Base-by-base conservation (phyloP, 2,888 invertebrate genomes). In the Alloplasta piceator region DNA sequence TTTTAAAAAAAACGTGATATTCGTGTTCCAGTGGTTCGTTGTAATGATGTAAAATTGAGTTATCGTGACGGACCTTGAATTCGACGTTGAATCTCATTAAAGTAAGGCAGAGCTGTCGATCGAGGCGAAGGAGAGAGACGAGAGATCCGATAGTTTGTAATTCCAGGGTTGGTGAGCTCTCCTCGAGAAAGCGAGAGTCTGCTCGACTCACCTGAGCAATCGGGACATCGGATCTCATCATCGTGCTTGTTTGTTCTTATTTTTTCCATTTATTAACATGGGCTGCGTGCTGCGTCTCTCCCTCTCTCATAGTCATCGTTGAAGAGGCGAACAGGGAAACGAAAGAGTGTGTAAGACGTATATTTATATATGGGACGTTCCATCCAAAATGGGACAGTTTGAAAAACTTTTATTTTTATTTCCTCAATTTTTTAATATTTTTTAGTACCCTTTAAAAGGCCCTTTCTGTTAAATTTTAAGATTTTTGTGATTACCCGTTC, bases 181-280 rank as follows among this genome's bases (percentile, higher is more conserved):
- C 80, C 7, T 46, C 61, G 80, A 64, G 76, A 61, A 72, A 76
- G 80, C 72, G 80, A 80, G 76, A 76, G 76, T 76, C 43, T 38
- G 46, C 71, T 76, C 71, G 41, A 46, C 50, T 55, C 55, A 41
- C 39, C 38, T 26, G 14, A 39, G 71, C 39, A 76, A 80, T 80
- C 80, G 67, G 48, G 60, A 75, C 55, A 76, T 75, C 66, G 72
- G 72, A 80, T 80, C 80, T 76, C 55, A 41, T 56, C 36, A 16
- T 56, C 66, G 55, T 67, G 38, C 63, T 56, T 60, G 52, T 67
- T 60, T 12, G 48, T n/a, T 64, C 26, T 67, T 55, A 36, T 36
- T 58, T 70, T 48, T 48, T 41, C 55, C 52, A 6, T 26, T 26
- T 26, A 26, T 56, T 48, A 71, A 6, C 52, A 46, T 56, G 52